Conservation (phyloP, 2,888 invertebrate species). For the Aphodius granarius region DNA sequence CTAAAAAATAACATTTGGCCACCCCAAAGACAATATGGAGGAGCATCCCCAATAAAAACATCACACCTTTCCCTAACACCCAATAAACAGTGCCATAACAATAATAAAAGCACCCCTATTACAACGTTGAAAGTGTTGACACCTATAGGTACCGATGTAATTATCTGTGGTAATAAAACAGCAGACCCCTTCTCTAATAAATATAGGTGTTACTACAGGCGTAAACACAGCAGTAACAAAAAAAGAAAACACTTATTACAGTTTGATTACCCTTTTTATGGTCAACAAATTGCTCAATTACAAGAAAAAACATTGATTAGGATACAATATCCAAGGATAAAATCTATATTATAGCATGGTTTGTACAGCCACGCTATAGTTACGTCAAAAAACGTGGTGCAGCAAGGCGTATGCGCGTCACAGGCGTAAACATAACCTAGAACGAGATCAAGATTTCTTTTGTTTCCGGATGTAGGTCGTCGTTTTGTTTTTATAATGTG, state of each 20-base stretch:
- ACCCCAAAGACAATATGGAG: not conserved
- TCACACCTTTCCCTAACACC: not conserved
- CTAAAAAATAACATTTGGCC: not conserved
- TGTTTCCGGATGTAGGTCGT: slow-evolving; percentile 25
- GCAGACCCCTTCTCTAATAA: not conserved
- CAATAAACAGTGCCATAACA: not conserved
- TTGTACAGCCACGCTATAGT: too few relatives aligned
- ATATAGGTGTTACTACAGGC: not conserved
- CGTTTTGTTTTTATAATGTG: not conserved
- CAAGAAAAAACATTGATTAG: not conserved
- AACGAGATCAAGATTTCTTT: slow-evolving; percentile 24
- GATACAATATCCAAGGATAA: not conserved
- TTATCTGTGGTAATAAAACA: not conserved
- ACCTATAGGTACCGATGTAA: not conserved
- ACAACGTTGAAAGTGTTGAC: not conserved
- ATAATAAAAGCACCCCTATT: not conserved
- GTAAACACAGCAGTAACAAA: not conserved
- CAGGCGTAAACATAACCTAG: slow-evolving; percentile 21
- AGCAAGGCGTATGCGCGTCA: slow-evolving; percentile 8
- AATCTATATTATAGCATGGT: too few relatives aligned
- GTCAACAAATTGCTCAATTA: not conserved
- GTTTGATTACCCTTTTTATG: not conserved
- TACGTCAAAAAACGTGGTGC: not conserved
- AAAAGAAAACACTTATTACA: not conserved
- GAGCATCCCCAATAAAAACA: not conserved